Evolutionary conservation across 2,888 invertebrate genomes (phyloP).

Genomic region (Cotesia congregata): DNA sequence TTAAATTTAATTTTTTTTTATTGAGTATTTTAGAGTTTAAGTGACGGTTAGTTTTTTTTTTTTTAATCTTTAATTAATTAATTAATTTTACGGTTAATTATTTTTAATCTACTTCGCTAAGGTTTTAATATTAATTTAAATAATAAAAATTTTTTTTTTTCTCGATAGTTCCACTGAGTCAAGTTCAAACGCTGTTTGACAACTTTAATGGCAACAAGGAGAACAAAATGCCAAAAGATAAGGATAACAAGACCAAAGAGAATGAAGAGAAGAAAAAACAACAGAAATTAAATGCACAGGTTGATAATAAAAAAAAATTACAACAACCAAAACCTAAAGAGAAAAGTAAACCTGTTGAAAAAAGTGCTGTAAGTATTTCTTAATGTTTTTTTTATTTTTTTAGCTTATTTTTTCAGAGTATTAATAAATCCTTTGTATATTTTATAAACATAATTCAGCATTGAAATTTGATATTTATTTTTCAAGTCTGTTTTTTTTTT

Average conservation of each 20-base stretch:
- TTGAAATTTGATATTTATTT: neutral
- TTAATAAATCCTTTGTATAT: no score
- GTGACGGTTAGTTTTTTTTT: neutral
- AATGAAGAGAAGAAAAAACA: slow-evolving; percentile 72
- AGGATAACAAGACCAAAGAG: slow-evolving; percentile 66
- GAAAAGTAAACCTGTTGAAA: slow-evolving; percentile 78
- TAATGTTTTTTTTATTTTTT: neutral
- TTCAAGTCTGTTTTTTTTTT: neutral
- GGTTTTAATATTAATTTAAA: no score
- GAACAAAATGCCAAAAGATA: slow-evolving; percentile 71
- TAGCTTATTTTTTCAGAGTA: neutral
- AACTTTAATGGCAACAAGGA: slow-evolving; percentile 77
- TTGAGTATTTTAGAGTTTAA: neutral
- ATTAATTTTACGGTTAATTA: neutral
- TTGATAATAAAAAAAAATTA: slow-evolving; percentile 71
- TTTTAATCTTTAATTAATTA: neutral
- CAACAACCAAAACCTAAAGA: slow-evolving; percentile 74
- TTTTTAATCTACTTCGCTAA: no score
- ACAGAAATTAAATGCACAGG: slow-evolving; percentile 66
- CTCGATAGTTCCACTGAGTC: slow-evolving; percentile 77
- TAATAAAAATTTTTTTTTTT: slow-evolving; percentile 42
- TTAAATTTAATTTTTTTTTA: neutral
- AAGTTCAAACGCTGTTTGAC: slow-evolving; percentile 78
- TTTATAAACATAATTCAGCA: no score
- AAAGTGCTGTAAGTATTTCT: slow-evolving; percentile 72